These are phyloP conservation scores for Danionella cerebrum DNA, from an alignment of 2,113 vertebrate genomes.

Conservation along the genomic window DNA sequence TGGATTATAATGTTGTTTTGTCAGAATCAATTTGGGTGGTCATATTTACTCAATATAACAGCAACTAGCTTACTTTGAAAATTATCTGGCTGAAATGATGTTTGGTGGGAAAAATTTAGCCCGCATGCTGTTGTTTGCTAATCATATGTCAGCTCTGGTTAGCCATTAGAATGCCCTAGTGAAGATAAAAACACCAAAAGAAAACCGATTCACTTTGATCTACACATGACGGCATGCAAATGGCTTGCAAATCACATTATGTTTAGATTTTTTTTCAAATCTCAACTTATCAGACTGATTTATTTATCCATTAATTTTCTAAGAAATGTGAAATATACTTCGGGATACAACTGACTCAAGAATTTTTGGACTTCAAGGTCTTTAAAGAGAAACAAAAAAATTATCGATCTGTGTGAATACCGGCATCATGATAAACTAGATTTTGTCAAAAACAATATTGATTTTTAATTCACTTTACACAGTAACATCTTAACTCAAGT, in stretches of 20 bases:
- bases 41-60: constrained; percentile 61
- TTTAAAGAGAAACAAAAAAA: constrained; percentile 8
- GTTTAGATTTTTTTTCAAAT: background rate
- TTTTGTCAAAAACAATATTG: background rate
- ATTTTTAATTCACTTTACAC: constrained; percentile 8
- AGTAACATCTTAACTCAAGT: too few species aligned
- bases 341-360: background rate
- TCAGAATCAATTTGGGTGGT: constrained; percentile 65
- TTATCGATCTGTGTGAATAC: background rate
- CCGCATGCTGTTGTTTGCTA: constrained; percentile 34
- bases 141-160: constrained; percentile 42
- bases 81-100: constrained; percentile 43
- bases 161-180: constrained; percentile 15
- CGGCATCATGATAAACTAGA: background rate
- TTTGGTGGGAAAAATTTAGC: constrained; percentile 18
- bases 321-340: background rate
- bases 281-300: constrained; percentile 5
- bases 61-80: constrained; percentile 33
- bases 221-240: background rate
- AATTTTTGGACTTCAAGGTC: too few species aligned
- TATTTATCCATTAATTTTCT: background rate
- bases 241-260: constrained; percentile 19
- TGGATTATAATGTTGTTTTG: constrained; percentile 74
- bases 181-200: background rate
- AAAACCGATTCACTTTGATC: constrained; percentile 21